phyloP scores from a whole-genome alignment of 37 sponge, comb jelly and placozoan genomes.

The Hexactinellida sp. region DNA sequence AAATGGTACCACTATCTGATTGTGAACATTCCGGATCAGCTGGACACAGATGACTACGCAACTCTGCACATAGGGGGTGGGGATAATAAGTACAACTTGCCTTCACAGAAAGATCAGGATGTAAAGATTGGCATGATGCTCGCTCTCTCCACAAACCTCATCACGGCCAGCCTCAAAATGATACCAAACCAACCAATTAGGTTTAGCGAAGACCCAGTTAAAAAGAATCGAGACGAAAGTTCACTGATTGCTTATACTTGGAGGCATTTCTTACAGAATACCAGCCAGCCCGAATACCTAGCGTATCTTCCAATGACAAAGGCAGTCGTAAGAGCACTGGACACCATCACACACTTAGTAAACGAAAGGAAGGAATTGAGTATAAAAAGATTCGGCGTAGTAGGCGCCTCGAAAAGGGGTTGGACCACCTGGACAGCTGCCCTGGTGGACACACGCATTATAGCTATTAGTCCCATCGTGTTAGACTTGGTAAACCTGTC shows the following conservation, averaged over 20 bases:
- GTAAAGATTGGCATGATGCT: neutral
- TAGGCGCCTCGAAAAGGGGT: constrained; percentile 82
- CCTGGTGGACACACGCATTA: constrained; percentile 71
- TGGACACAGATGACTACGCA: constrained; percentile 40
- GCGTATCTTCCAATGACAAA: constrained; percentile 85
- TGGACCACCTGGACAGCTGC: constrained; percentile 92
- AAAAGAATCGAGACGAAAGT: constrained; percentile 61
- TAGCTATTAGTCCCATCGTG: constrained; percentile 72
- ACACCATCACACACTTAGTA: constrained; percentile 52
- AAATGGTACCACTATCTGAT: constrained; percentile 78
- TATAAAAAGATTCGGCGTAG: constrained; percentile 61
- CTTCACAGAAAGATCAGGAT: neutral
- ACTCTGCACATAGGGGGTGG: constrained; percentile 74
- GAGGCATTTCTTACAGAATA: constrained; percentile 47
- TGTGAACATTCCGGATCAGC: constrained; percentile 57
- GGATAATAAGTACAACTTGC: constrained; percentile 27
- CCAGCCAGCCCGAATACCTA: constrained; percentile 62
- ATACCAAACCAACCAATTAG: constrained; percentile 68
- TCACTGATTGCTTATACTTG: constrained; percentile 78
- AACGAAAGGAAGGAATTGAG: constrained; percentile 26
- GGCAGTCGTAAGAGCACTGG: constrained; percentile 71
- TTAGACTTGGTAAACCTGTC: constrained; percentile 54
- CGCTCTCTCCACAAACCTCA: neutral
- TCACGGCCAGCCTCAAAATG: constrained; percentile 61
- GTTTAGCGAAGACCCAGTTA: constrained; percentile 51